phyloP scores from a whole-genome alignment of 1,140 invertebrate genomes.

The Danaus plexippus region DNA sequence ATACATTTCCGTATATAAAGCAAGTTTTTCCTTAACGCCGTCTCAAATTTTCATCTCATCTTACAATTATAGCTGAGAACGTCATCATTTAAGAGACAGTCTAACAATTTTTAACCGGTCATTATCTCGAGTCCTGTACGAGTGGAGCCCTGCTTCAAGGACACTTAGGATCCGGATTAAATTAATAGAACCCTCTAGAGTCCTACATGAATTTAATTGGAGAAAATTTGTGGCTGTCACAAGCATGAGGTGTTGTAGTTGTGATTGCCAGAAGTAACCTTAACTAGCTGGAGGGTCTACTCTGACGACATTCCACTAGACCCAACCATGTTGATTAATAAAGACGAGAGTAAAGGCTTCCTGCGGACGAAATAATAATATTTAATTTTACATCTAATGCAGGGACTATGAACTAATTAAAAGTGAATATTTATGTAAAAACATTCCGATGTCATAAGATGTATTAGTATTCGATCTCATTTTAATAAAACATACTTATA shows the following conservation, averaged over 20 bases:
- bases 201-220: constrained; percentile 50
- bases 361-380: no score
- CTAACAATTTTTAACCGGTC: constrained; percentile 43
- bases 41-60: constrained; percentile 14
- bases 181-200: constrained; percentile 44
- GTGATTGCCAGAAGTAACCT: constrained; percentile 18
- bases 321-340: background rate
- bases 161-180: constrained; percentile 40
- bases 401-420: no score
- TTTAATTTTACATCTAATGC: no score
- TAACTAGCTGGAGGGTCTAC: constrained; percentile 15
- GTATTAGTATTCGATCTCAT: background rate
- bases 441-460: no score
- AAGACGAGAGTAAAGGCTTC: no score
- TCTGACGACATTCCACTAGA: constrained; percentile 1
- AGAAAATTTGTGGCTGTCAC: constrained; percentile 30
- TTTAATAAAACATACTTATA: background rate
- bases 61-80: constrained; percentile 34
- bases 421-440: no score
- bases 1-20: no score
- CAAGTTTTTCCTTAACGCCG: no score
- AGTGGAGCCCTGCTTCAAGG: constrained; percentile 23
- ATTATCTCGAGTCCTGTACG: constrained; percentile 38
- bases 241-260: constrained; percentile 22
- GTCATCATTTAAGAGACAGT: constrained; percentile 39